Evolutionary conservation across 2,888 invertebrate genomes (phyloP).

Genomic region (Cancer borealis): DNA sequence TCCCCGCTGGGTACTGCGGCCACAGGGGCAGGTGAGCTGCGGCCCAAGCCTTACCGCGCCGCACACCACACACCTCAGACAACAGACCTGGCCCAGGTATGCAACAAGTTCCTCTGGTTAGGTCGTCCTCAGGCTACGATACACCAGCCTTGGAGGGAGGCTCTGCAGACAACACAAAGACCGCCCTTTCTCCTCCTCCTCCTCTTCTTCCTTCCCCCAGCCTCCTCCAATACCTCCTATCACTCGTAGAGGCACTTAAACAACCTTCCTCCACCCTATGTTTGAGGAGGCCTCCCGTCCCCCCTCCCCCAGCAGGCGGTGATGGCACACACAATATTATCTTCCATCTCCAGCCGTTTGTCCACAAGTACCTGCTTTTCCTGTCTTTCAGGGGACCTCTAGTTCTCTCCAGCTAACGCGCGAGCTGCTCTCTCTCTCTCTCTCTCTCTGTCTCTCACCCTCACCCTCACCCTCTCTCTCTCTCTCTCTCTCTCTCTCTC

Average conservation of each 20-base stretch:
- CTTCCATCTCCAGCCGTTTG: conserved; percentile 53
- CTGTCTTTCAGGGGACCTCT: conserved; percentile 39
- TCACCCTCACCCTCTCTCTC: too few relatives aligned
- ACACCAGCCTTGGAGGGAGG: conserved; percentile 18
- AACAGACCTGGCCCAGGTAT: conserved; percentile 39
- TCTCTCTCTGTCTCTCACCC: background rate
- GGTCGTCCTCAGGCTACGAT: conserved; percentile 35
- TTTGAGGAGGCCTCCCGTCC: conserved; percentile 39
- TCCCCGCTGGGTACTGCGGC: background rate
- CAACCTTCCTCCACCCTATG: background rate
- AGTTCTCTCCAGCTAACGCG: conserved; percentile 22
- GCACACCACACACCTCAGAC: background rate
- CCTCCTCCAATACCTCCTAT: conserved; percentile 39
- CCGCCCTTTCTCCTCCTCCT: conserved; percentile 35
- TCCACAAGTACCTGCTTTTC: conserved; percentile 46
- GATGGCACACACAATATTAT: conserved; percentile 59
- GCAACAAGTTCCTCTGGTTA: conserved; percentile 43
- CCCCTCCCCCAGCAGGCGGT: conserved; percentile 38
- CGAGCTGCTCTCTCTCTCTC: background rate
- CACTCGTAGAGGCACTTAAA: conserved; percentile 36
- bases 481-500: background rate
- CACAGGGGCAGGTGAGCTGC: conserved; percentile 4
- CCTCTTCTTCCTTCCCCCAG: background rate
- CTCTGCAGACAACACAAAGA: background rate
- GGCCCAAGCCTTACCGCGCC: conserved; percentile 23